phyloP scores from a whole-genome alignment of 2,888 invertebrate species.

The Rhabditoides inermis region DNA sequence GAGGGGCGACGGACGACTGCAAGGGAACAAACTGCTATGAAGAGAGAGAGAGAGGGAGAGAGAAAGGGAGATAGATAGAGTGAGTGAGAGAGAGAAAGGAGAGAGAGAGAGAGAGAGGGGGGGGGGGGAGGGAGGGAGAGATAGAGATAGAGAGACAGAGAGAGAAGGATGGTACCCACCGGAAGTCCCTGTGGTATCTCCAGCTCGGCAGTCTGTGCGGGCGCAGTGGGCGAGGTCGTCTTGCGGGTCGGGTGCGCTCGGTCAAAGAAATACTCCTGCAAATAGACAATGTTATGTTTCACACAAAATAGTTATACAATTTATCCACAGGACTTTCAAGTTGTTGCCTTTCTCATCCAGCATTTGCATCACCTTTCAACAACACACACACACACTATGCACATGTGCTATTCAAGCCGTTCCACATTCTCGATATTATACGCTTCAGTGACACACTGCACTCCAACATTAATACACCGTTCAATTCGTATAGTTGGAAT shows the following conservation, averaged over 20 bases:
- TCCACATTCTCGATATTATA: too few species aligned
- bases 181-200: background rate
- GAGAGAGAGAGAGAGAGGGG: background rate
- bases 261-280: slow-evolving; percentile 42
- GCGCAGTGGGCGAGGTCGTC: background rate
- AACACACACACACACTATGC: too few species aligned
- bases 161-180: background rate
- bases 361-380: too few species aligned
- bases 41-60: too few species aligned
- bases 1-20: background rate
- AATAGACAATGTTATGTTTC: background rate
- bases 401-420: too few species aligned
- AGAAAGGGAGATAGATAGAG: too few species aligned
- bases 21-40: background rate
- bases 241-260: slow-evolving; percentile 18
- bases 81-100: too few species aligned
- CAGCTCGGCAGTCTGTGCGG: background rate
- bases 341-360: too few species aligned
- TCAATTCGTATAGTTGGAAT: background rate
- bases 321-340: background rate
- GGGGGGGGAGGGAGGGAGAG: too few species aligned
- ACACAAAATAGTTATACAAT: background rate
- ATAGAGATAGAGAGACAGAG: too few species aligned
- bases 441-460: background rate
- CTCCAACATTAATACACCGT: background rate